Conservation (phyloP, 2,797 vertebrate genomes). For the Sebastes cheni region DNA sequence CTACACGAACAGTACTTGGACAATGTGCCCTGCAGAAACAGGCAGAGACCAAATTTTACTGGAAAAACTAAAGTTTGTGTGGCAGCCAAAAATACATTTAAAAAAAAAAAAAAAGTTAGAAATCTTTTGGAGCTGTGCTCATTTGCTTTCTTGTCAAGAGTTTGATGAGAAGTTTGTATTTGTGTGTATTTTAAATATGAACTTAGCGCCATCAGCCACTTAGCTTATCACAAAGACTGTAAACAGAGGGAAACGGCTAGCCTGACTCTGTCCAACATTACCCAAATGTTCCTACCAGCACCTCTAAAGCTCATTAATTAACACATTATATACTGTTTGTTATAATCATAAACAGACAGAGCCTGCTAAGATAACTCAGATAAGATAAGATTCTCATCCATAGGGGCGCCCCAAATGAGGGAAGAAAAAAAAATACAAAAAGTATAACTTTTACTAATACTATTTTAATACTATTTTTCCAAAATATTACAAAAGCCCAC, state of each 20-base stretch:
- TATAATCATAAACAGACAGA: background rate
- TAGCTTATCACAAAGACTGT: background rate
- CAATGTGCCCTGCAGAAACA: conserved; percentile 1
- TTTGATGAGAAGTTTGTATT: background rate
- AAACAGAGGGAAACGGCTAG: background rate
- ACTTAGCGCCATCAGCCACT: background rate
- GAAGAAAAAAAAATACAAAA: background rate
- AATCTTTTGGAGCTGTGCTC: background rate
- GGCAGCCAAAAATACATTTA: background rate
- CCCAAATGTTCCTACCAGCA: background rate
- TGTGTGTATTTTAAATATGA: background rate
- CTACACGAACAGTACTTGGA: background rate
- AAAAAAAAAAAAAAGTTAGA: background rate
- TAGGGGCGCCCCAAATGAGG: background rate
- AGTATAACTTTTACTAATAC: background rate
- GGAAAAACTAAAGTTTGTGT: background rate
- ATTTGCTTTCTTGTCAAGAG: background rate
- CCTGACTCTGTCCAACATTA: background rate
- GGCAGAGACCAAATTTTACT: background rate
- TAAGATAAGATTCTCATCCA: background rate
- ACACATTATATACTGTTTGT: background rate
- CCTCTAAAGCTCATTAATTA: background rate
- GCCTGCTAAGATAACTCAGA: background rate
- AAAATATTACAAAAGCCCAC: background rate
- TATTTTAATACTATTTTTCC: background rate